phyloP scores from a whole-genome alignment of 2,113 vertebrate genomes.

The Felis catus region DNA sequence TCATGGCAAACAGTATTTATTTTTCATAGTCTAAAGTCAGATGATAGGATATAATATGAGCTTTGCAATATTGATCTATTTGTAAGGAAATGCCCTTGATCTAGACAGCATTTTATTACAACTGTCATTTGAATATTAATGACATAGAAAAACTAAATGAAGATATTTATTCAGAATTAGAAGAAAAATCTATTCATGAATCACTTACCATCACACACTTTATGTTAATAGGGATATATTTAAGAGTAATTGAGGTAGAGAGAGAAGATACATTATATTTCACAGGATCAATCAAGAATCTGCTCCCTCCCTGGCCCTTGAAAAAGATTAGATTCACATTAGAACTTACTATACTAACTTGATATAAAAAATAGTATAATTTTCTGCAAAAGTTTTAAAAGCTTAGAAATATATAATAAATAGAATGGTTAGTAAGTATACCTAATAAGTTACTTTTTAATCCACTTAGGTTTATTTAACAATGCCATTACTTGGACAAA shows the following conservation, averaged over 20 bases:
- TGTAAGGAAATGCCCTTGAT: neutral
- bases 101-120: neutral
- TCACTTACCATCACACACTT: neutral
- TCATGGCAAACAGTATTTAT: neutral
- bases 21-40: neutral
- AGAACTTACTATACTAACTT: neutral
- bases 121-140: neutral
- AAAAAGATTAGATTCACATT: neutral
- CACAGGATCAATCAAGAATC: neutral
- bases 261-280: neutral
- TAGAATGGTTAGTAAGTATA: neutral
- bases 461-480: neutral
- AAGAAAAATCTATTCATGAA: neutral
- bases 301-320: neutral
- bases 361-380: neutral
- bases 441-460: neutral
- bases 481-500: neutral
- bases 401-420: neutral
- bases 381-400: neutral
- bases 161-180: neutral
- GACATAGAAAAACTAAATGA: constrained; percentile 19
- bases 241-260: neutral
- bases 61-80: neutral
- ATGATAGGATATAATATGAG: neutral
- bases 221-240: neutral